phyloP scores from a whole-genome alignment of 2,888 invertebrate genomes.

The Prosapia bicincta region DNA sequence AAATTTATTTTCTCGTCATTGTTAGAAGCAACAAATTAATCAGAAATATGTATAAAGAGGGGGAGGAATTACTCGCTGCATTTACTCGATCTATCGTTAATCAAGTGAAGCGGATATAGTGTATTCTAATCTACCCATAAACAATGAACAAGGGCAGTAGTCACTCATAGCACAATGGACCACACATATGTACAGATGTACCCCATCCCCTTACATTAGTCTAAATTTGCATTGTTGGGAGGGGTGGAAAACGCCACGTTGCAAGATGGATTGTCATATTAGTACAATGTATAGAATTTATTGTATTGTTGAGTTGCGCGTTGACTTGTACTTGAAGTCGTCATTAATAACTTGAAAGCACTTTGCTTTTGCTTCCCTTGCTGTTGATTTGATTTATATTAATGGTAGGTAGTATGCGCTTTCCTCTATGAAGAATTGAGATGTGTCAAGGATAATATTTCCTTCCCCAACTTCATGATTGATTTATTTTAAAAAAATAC shows the following conservation, averaged over 20 bases:
- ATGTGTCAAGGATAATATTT: too few relatives aligned
- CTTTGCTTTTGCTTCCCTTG: too few relatives aligned
- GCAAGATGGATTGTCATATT: background rate
- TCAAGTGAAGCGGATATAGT: conserved; percentile 15
- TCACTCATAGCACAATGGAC: background rate
- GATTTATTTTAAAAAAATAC: too few relatives aligned
- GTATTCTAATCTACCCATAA: conserved; percentile 15
- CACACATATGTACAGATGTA: background rate
- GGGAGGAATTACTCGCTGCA: conserved; percentile 17
- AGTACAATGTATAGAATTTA: background rate
- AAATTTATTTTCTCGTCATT: background rate
- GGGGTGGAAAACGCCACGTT: background rate
- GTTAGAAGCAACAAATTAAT: background rate
- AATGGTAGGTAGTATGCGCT: too few relatives aligned
- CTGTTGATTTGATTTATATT: background rate
- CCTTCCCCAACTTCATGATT: too few relatives aligned
- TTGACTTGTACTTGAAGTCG: background rate
- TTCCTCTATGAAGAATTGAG: too few relatives aligned
- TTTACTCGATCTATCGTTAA: conserved; percentile 22
- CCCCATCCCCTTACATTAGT: background rate
- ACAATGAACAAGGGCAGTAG: conserved; percentile 7
- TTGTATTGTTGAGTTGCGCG: background rate
- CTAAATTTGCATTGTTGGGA: background rate
- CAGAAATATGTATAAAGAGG: background rate
- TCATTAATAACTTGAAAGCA: conserved; percentile 2